Conservation (phyloP, 2,797 vertebrate species). For the Florisuga fusca region DNA sequence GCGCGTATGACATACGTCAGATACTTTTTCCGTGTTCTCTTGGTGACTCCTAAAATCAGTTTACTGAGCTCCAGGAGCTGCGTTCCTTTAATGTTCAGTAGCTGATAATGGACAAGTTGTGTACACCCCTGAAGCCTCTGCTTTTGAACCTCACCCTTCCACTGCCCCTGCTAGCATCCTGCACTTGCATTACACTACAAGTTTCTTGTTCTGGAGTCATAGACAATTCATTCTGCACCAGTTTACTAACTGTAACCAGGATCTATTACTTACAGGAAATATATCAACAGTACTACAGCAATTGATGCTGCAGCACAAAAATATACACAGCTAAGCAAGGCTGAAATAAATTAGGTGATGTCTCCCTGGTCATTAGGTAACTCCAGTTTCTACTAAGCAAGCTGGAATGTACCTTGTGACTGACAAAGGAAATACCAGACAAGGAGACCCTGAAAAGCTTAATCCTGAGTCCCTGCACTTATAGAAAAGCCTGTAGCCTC, state of each 20-base stretch:
- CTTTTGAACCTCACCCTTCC: rapidly evolving
- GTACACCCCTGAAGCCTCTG: not conserved
- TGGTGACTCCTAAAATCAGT: not conserved
- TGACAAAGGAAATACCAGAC: not conserved
- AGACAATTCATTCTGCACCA: not conserved
- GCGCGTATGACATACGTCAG: not conserved
- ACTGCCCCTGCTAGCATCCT: not conserved
- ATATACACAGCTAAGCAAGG: not conserved
- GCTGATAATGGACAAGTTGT: not conserved
- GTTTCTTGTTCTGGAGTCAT: not conserved
- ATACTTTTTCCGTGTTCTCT: not conserved
- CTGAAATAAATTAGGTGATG: not conserved
- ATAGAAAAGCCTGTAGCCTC: not conserved
- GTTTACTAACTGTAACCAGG: not conserved
- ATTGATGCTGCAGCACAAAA: not conserved
- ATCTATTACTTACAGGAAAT: not conserved
- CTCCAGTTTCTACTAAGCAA: not conserved
- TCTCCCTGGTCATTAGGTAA: not conserved
- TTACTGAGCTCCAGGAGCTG: not conserved
- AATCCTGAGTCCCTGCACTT: not conserved
- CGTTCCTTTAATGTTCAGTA: not conserved
- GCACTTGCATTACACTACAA: no score
- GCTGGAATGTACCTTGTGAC: not conserved
- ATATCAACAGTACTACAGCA: not conserved
- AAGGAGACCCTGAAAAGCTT: not conserved